Base-by-base conservation (phyloP, 64 coral and sea anemone species). In the Pocillopora verrucosa region DNA sequence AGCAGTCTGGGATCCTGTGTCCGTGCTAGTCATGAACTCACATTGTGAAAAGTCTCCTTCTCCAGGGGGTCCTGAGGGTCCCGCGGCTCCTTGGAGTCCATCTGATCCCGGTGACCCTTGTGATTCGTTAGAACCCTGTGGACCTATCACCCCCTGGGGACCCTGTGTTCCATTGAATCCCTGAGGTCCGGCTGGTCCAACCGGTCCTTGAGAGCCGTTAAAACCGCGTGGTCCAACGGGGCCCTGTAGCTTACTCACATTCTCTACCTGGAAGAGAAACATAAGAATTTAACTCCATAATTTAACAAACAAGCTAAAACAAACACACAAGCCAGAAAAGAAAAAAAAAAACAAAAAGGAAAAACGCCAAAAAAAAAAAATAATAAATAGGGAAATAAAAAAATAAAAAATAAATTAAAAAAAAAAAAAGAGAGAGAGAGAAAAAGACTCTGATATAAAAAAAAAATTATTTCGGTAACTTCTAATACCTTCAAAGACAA, bases 141-240 rank as follows among this genome's bases (percentile, higher is more conserved):
- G 56, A 22, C 90, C 90, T 34, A 63, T 86, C 11, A 16, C 14
- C 60, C 90, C 90, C 64, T 86, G 73, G 17, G 36, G 1, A 61
- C 89, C 89, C 80, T 84, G 70, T 84, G 82, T 26, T 68, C 90
- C 90, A 34, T 92, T 83, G n/a, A 92, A 77, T 25, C 90, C 90
- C 86, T 51, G 90, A 30, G 82, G 81, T 22, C 90, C 90, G 16
- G 63, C 34, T 25, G 90, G 74, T 15, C n/a, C n/a, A n/a, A n/a
- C n/a, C n/a, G n/a, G n/a, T n/a, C n/a, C n/a, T n/a, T n/a, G n/a
- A n/a, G n/a, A n/a, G n/a, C n/a, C n/a, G n/a, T n/a, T n/a, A n/a
- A n/a, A n/a, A n/a, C n/a, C n/a, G n/a, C n/a, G n/a, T n/a, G n/a
- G 74, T 15, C 90, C 90, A 4, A 63, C 45, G 22, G 79, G 89